Conservation (phyloP, 2,113 vertebrate species). For the Nothobranchius kuhntae region DNA sequence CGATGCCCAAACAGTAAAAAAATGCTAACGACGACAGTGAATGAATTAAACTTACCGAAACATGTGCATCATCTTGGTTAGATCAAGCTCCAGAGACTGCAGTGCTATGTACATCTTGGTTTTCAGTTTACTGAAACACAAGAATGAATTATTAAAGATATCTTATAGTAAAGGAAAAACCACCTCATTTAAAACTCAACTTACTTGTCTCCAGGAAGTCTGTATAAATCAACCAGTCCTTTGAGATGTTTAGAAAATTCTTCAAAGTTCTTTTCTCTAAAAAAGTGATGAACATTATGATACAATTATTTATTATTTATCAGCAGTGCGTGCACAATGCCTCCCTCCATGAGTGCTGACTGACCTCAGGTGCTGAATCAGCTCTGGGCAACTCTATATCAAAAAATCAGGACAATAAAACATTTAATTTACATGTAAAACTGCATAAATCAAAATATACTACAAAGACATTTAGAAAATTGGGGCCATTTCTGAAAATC, state of each 20-base stretch:
- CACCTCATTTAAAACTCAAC: conserved; percentile 38
- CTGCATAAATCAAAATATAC: background rate
- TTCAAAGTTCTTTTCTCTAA: conserved; percentile 96
- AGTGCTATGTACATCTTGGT: conserved; percentile 98
- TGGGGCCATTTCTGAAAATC: background rate
- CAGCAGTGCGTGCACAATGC: background rate
- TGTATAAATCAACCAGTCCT: conserved; percentile 95
- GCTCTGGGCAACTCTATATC: conserved; percentile 90
- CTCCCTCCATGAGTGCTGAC: conserved; percentile 27
- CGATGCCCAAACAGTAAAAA: too few species aligned
- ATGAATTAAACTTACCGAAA: conserved; percentile 82
- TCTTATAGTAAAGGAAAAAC: too few species aligned
- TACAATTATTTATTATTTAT: background rate
- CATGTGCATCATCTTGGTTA: conserved; percentile 98
- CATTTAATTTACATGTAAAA: background rate
- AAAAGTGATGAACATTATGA: background rate
- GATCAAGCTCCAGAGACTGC: conserved; percentile 95
- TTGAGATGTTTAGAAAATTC: conserved; percentile 98
- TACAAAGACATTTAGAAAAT: background rate
- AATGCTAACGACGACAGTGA: too few species aligned
- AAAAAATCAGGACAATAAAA: conserved; percentile 42
- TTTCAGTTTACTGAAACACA: conserved; percentile 89
- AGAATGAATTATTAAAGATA: background rate
- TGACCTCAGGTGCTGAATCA: conserved; percentile 95
- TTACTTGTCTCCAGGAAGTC: conserved; percentile 96